phyloP scores from a whole-genome alignment of 2,888 invertebrate genomes.

The Pogonocherus hispidulus region DNA sequence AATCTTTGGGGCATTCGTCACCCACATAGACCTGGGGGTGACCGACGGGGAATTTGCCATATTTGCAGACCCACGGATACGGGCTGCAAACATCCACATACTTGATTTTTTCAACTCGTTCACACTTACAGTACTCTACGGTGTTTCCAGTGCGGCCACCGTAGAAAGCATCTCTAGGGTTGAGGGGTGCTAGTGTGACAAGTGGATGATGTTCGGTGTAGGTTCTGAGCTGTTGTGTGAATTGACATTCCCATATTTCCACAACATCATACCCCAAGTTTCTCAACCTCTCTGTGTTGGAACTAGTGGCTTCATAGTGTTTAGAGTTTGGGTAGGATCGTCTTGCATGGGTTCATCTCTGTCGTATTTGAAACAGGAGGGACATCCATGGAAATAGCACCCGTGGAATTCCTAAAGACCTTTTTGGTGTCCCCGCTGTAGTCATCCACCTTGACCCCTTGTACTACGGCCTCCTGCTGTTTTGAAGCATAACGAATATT shows the following conservation, averaged over 20 bases:
- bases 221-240: not conserved
- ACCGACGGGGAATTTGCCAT: too few relatives aligned
- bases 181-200: not conserved
- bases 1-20: too few relatives aligned
- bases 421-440: not conserved
- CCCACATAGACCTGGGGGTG: too few relatives aligned
- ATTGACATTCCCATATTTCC: not conserved
- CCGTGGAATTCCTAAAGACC: conserved; percentile 3
- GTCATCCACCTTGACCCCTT: conserved; percentile 27
- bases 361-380: not conserved
- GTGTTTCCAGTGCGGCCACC: too few relatives aligned
- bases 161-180: too few relatives aligned
- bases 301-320: not conserved
- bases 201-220: not conserved
- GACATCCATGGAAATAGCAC: not conserved
- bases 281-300: not conserved
- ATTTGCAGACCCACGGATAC: too few relatives aligned
- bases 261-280: not conserved
- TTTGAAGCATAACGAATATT: conserved; percentile 47
- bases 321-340: too few relatives aligned
- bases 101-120: too few relatives aligned
- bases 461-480: conserved; percentile 40
- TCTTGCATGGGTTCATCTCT: too few relatives aligned
- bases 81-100: too few relatives aligned
- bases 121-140: too few relatives aligned